Conservation (phyloP, 2,888 invertebrate species). For the Molanna angustata region DNA sequence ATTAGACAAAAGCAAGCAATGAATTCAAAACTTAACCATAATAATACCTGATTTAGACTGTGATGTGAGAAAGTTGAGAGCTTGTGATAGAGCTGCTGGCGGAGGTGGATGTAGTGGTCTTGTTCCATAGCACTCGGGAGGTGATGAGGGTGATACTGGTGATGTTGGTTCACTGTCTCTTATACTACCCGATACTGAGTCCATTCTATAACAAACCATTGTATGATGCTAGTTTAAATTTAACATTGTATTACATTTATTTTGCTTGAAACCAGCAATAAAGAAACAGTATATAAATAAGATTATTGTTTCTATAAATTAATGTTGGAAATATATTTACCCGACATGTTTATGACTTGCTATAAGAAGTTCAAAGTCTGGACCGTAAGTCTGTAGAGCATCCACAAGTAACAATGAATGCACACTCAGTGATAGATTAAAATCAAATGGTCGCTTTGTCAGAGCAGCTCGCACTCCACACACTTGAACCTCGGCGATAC, state of each 20-base stretch:
- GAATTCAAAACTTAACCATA: too few relatives aligned
- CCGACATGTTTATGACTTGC: slow-evolving; percentile 94
- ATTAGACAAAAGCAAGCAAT: too few relatives aligned
- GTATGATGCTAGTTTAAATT: too few relatives aligned
- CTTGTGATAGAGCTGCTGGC: slow-evolving; percentile 40
- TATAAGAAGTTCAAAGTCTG: slow-evolving; percentile 90
- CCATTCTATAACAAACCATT: slow-evolving; percentile 74
- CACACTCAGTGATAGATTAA: slow-evolving; percentile 79
- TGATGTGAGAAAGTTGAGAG: slow-evolving; percentile 41
- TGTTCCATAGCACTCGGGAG: slow-evolving; percentile 38
- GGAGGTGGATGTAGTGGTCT: slow-evolving; percentile 49
- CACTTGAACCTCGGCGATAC: slow-evolving; percentile 91
- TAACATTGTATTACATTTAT: background rate
- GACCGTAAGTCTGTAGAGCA: slow-evolving; percentile 92
- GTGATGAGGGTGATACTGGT: slow-evolving; percentile 79
- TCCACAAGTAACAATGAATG: slow-evolving; percentile 91
- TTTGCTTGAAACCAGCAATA: background rate
- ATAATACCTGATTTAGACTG: too few relatives aligned
- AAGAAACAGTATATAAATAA: too few relatives aligned
- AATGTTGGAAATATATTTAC: slow-evolving; percentile 42
- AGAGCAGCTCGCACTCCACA: slow-evolving; percentile 79
- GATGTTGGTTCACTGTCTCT: slow-evolving; percentile 90
- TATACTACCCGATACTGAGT: slow-evolving; percentile 89
- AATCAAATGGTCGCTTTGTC: slow-evolving; percentile 71
- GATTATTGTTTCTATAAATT: too few relatives aligned